Conservation (phyloP, 2,113 vertebrate species). For the Aviceda subcristata region DNA sequence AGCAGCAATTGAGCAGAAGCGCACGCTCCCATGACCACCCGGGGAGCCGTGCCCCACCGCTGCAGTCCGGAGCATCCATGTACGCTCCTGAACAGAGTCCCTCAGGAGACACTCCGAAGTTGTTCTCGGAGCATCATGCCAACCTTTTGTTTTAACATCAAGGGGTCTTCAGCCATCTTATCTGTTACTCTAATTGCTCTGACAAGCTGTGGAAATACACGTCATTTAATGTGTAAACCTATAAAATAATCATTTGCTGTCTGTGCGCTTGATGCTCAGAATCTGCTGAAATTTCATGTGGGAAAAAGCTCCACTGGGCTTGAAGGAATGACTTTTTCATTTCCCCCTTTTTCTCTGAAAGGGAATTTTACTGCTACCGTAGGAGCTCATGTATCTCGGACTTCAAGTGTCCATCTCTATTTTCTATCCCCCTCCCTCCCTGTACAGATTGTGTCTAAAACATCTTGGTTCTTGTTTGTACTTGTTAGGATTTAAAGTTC, state of each 20-base stretch:
- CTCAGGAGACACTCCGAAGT: neutral
- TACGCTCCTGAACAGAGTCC: neutral
- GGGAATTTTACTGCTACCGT: neutral
- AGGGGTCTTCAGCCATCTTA: conserved; percentile 51
- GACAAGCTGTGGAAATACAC: neutral
- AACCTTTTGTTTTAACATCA: neutral
- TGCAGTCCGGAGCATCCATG: neutral
- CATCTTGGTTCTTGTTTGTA: neutral
- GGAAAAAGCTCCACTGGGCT: neutral
- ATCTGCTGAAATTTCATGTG: neutral
- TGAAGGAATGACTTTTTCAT: neutral
- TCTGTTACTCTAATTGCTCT: neutral
- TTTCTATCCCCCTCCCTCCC: neutral
- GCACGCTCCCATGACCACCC: fast-evolving
- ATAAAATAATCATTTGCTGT: conserved; percentile 36
- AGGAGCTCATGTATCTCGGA: neutral
- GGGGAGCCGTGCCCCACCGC: fast-evolving
- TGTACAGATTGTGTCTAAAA: neutral
- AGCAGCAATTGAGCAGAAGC: neutral
- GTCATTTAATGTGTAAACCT: conserved; percentile 7
- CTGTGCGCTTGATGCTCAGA: neutral
- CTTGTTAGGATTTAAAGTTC: neutral
- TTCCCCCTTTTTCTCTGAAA: neutral
- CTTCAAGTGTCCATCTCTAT: neutral
- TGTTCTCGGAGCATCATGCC: neutral